Evolutionary conservation across 2,797 vertebrate species (phyloP).

Genomic region (Ctenochaetus hawaiiensis): DNA sequence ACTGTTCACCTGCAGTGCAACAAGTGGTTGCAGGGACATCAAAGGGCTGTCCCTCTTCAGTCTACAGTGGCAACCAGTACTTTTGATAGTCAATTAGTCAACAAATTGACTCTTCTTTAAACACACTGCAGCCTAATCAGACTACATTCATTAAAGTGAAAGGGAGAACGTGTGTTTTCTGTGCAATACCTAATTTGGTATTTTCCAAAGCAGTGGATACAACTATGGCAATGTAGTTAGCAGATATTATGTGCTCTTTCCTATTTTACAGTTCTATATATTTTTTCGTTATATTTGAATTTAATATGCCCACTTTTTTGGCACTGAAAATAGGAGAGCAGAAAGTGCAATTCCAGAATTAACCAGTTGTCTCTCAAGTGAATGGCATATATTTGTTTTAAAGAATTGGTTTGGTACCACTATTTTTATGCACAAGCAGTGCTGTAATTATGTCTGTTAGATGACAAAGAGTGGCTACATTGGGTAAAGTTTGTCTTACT

Average conservation of each 20-base stretch:
- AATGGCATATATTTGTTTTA: background rate
- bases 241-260: background rate
- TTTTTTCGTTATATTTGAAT: background rate
- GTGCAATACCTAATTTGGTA: too few relatives aligned
- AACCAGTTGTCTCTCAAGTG: background rate
- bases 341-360: background rate
- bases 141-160: too few relatives aligned
- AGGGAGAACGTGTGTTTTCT: too few relatives aligned
- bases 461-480: background rate
- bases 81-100: too few relatives aligned
- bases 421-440: background rate
- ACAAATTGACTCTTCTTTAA: too few relatives aligned
- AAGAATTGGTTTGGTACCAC: background rate
- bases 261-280: background rate
- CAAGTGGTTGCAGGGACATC: too few relatives aligned
- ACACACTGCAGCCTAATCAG: too few relatives aligned
- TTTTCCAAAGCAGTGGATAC: background rate
- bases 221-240: background rate
- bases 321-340: background rate
- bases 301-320: too few relatives aligned
- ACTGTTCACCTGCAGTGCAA: too few relatives aligned
- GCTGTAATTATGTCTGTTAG: background rate
- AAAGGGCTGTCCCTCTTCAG: too few relatives aligned
- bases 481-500: background rate
- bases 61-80: too few relatives aligned